phyloP scores from a whole-genome alignment of 1,140 invertebrate species.

The Apis florea region DNA sequence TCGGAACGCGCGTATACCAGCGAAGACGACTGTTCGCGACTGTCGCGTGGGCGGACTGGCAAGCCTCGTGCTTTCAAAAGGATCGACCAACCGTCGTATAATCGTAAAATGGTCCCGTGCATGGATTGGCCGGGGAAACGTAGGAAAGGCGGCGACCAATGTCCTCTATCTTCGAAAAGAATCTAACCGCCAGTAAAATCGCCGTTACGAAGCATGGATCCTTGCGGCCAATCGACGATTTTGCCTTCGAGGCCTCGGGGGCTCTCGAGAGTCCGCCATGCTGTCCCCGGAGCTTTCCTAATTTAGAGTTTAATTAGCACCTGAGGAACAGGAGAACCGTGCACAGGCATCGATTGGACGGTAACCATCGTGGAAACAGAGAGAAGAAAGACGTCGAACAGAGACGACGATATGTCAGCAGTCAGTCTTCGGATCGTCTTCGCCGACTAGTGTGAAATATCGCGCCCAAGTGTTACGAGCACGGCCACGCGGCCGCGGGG shows the following conservation, averaged over 20 bases:
- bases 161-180: conserved; percentile 8
- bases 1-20: conserved; percentile 50
- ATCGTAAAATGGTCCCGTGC: conserved; percentile 41
- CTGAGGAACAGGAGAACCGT: conserved; percentile 56
- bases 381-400: conserved; percentile 47
- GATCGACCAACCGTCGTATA: conserved; percentile 51
- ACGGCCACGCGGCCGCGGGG: conserved; percentile 51
- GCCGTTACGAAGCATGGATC: background rate
- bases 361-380: conserved; percentile 39
- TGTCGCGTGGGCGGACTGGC: conserved; percentile 55
- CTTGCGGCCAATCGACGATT: conserved; percentile 47
- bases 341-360: conserved; percentile 42
- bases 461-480: conserved; percentile 80
- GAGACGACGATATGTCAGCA: conserved; percentile 60
- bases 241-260: background rate
- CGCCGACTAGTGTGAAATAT: conserved; percentile 80
- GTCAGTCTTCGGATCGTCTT: conserved; percentile 62
- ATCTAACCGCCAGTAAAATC: conserved; percentile 29
- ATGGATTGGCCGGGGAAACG: conserved; percentile 45
- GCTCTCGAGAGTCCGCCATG: conserved; percentile 57
- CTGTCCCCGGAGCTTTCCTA: conserved; percentile 58
- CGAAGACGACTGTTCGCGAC: conserved; percentile 44
- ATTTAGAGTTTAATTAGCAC: conserved; percentile 68
- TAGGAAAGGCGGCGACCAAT: conserved; percentile 56
- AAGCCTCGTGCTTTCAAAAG: conserved; percentile 21